Evolutionary conservation across 1,140 invertebrate species (phyloP), one percentile per base, ranked within the genome.

Genomic region (Heterodera carotae): DNA sequence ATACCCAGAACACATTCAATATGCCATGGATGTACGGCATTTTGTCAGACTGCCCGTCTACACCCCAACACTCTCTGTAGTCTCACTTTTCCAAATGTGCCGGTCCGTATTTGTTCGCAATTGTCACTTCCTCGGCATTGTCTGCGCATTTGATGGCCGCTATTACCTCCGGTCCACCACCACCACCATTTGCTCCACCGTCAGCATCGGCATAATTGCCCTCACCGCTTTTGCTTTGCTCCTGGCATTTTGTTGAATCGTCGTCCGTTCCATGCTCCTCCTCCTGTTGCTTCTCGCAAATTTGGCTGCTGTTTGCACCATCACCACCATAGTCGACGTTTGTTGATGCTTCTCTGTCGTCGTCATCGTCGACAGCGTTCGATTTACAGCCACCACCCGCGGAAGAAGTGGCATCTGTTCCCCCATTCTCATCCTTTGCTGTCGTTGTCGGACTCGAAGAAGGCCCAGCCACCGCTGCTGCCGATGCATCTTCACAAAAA

Each of bases 31-130:
- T 10, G 7, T 36, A 74, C 75, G 77, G 33, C 68, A 67, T 70
- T 43, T 43, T 43, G 39, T 43, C 12, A 2, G 12, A 43, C 12
- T 43, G 39, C 10, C 36, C 1, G 22, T 39, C 7, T 2, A 0
- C 39, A 10, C 39, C 2, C 39, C 39, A 7, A 1, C 39, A 43
- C 7, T 7, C 39, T n/a, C 39, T 18, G 22, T n/a, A 18, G 0
- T 15, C 70, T 59, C 80, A 82, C 67, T 79, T 64, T 25, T 31
- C 53, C 25, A 84, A 48, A 34, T 84, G 82, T 22, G 80, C 79
- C 18, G 72, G 69, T 18, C 77, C 71, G 69, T 85, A 85, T 59
- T 86, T 69, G 39, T 82, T 83, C 33, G 31, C 71, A 60, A 69
- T 74, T 27, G 66, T 73, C 18, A 79, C 27, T n/a, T 69, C 34